Evolutionary conservation across 2,888 invertebrate species (phyloP).

Genomic region (Osmoderma eremita): DNA sequence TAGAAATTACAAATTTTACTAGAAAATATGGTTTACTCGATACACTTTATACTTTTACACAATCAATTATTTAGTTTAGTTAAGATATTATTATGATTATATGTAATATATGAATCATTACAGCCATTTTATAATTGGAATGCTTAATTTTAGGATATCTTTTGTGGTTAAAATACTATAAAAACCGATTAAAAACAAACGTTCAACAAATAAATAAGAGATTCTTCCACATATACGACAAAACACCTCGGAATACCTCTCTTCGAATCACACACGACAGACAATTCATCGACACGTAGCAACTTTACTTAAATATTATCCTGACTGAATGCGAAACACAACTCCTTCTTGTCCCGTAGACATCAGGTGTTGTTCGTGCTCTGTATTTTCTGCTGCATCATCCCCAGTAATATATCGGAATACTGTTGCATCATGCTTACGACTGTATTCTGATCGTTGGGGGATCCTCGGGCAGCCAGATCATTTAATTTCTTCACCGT

Average conservation of each 20-base stretch:
- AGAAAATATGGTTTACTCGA: too few species aligned
- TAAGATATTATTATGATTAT: too few species aligned
- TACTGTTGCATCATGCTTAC: slow-evolving; percentile 72
- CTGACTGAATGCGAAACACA: slow-evolving; percentile 18
- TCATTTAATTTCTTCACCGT: slow-evolving; percentile 66
- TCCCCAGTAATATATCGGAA: slow-evolving; percentile 69
- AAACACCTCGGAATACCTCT: too few species aligned
- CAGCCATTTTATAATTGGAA: slow-evolving; percentile 12
- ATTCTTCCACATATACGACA: background rate
- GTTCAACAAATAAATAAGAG: background rate
- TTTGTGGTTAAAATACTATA: too few species aligned
- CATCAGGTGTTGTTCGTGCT: slow-evolving; percentile 38
- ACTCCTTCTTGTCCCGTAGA: background rate
- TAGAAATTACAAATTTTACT: too few species aligned
- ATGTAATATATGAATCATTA: too few species aligned
- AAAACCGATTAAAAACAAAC: background rate
- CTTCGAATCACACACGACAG: too few species aligned
- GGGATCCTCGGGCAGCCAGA: slow-evolving; percentile 58
- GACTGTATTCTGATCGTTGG: slow-evolving; percentile 65
- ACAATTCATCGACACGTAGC: background rate
- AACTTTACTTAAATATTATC: slow-evolving; percentile 30
- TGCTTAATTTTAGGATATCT: too few species aligned
- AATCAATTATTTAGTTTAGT: too few species aligned
- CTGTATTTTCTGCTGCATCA: slow-evolving; percentile 71
- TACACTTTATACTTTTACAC: too few species aligned